These are phyloP conservation scores for Drosophila picticornis DNA, from an alignment of 2,888 invertebrate species.

Conservation along the genomic window DNA sequence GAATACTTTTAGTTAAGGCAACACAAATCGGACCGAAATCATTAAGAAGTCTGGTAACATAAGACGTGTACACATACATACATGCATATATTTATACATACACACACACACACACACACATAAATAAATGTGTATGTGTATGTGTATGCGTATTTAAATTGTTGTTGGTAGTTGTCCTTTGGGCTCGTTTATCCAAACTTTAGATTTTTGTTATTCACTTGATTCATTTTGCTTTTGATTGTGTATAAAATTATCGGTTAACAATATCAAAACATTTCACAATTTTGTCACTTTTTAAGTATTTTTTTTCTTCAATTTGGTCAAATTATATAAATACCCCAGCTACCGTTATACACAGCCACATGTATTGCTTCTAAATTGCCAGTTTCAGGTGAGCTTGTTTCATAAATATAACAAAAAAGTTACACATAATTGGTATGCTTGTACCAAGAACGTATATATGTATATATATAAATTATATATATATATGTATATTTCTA, in stretches of 20 bases:
- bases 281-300: background rate
- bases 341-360: constrained; percentile 1
- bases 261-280: background rate
- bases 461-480: background rate
- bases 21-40: background rate
- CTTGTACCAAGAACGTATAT: background rate
- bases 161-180: background rate
- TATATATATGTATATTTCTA: background rate
- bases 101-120: background rate
- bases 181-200: background rate
- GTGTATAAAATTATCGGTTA: background rate
- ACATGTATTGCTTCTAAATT: constrained; percentile 9
- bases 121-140: background rate
- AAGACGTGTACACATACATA: background rate
- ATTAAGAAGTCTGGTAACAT: background rate
- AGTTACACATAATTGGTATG: background rate
- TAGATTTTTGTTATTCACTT: background rate
- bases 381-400: constrained; percentile 3
- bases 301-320: background rate
- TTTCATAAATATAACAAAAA: constrained; percentile 4
- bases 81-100: background rate
- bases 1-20: background rate
- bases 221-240: background rate
- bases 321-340: constrained; percentile 25
- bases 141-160: background rate